A percentile compares a stretch with the other conserved stretches of the same genome.
Evolutionary conservation across 2,113 vertebrate genomes (phyloP).

Genomic region (Zapornia atra): DNA sequence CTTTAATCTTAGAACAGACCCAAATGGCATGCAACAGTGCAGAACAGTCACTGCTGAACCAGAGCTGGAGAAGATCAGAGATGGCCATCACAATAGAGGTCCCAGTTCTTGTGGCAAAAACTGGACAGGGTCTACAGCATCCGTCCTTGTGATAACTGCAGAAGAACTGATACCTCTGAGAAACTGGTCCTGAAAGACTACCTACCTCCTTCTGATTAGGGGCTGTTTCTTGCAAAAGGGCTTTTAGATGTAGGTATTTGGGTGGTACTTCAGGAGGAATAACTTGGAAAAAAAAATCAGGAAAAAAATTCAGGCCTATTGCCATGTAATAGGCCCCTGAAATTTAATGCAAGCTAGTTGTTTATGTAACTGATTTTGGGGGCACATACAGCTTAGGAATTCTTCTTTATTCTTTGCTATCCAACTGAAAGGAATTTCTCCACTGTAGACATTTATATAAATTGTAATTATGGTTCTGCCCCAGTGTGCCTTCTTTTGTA

Average conservation of each 20-base stretch:
- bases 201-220: fast-evolving
- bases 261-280: background rate
- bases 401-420: background rate
- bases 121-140: background rate
- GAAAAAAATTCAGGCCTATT: background rate
- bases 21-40: background rate
- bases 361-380: background rate
- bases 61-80: background rate
- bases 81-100: background rate
- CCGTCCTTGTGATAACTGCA: background rate
- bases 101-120: background rate
- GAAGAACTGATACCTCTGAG: background rate
- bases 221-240: background rate
- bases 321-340: background rate
- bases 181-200: background rate
- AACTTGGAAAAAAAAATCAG: background rate
- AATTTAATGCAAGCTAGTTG: background rate
- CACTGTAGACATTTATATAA: background rate
- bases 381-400: background rate
- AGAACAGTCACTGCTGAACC: background rate
- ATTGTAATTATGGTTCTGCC: background rate
- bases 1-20: background rate
- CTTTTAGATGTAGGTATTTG: background rate
- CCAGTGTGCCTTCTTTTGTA: background rate
- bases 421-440: background rate